Percentiles rank a stretch among this genome's conserved stretches.
Evolutionary conservation across 1,140 invertebrate genomes (phyloP).

Genomic region (Magallana ariakensis): DNA sequence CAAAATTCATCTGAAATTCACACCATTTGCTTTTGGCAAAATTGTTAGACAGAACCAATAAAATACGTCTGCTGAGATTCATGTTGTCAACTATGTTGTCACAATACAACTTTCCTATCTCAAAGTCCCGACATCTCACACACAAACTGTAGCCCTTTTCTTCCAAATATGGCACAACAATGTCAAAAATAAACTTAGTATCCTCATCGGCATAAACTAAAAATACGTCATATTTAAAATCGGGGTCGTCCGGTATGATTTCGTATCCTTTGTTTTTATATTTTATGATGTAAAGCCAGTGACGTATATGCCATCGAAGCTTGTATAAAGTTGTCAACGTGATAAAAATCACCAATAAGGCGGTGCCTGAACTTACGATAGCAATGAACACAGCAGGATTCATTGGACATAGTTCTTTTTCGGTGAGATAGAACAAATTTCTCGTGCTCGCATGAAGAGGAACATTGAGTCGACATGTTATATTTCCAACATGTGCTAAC

Average conservation of each 20-base stretch:
- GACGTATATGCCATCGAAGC: conserved; percentile 34
- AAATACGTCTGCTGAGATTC: conserved; percentile 61
- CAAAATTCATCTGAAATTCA: conserved; percentile 78
- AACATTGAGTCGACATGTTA: not conserved
- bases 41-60: conserved; percentile 66
- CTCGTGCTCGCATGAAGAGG: not conserved
- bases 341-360: not conserved
- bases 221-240: conserved; percentile 48
- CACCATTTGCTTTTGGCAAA: conserved; percentile 69
- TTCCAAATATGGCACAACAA: conserved; percentile 1
- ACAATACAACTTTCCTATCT: conserved; percentile 60
- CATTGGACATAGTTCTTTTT: not conserved
- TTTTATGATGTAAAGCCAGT: conserved; percentile 37
- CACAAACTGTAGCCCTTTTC: conserved; percentile 56
- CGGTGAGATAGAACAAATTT: not conserved
- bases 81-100: conserved; percentile 67
- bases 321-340: not conserved
- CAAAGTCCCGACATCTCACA: conserved; percentile 70
- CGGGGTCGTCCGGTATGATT: not conserved
- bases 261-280: not conserved
- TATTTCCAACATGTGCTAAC: not conserved
- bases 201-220: conserved; percentile 42
- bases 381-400: not conserved
- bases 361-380: not conserved
- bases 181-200: not conserved